Percentiles rank a stretch among this genome's conserved stretches.
phyloP scores from a whole-genome alignment of 2,888 invertebrate genomes.

The Lymantria dispar region DNA sequence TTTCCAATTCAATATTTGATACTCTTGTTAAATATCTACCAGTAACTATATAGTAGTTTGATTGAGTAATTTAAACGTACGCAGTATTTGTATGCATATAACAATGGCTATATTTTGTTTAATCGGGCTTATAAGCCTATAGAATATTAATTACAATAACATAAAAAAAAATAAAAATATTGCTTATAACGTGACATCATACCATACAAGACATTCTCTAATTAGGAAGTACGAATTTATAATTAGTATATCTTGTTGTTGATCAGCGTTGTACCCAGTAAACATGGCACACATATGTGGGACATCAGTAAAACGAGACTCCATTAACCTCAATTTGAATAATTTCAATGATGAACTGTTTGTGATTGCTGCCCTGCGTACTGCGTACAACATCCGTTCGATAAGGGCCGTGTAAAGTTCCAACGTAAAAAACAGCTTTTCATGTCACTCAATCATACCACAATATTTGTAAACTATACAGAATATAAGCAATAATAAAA shows the following conservation, averaged over 20 bases:
- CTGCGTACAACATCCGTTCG: slow-evolving; percentile 64
- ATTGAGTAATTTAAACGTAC: slow-evolving; percentile 26
- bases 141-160: slow-evolving; percentile 9
- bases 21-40: slow-evolving; percentile 38
- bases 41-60: slow-evolving; percentile 31
- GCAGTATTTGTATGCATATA: not conserved
- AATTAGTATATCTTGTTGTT: slow-evolving; percentile 63
- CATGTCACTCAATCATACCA: slow-evolving; percentile 31
- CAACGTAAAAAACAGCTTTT: slow-evolving; percentile 47
- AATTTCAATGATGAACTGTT: slow-evolving; percentile 73
- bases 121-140: not conserved
- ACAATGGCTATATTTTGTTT: not conserved
- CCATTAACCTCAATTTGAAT: slow-evolving; percentile 79
- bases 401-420: slow-evolving; percentile 61
- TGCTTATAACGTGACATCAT: slow-evolving; percentile 44
- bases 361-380: slow-evolving; percentile 66
- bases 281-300: slow-evolving; percentile 78
- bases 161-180: slow-evolving; percentile 25
- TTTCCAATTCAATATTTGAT: slow-evolving; percentile 46
- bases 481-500: not conserved
- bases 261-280: slow-evolving; percentile 62
- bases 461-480: not conserved
- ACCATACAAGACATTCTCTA: slow-evolving; percentile 43
- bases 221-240: slow-evolving; percentile 54
- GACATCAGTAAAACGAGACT: slow-evolving; percentile 72